Evolutionary conservation across 2,797 vertebrate species (phyloP), one percentile per base, ranked within the genome.

Genomic region (Bovichtus diacanthus): DNA sequence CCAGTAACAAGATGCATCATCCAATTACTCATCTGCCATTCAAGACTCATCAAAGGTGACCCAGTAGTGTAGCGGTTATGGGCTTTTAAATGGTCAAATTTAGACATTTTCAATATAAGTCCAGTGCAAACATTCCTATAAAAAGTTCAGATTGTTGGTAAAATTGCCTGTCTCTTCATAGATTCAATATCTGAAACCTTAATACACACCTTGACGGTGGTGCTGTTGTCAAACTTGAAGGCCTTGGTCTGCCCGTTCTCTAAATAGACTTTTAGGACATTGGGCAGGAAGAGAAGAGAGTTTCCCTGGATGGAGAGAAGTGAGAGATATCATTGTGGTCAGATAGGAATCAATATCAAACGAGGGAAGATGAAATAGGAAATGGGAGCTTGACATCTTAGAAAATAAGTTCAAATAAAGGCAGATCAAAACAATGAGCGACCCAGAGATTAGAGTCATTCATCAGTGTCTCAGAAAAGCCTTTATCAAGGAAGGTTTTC

Each of bases 221-320:
- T 99, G 88, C 93, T 96, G 16, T 89, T 91, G 80, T 99, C 98
- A 77, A 99, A 99, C 90, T 97, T 97, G 94, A 99, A 99, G 18
- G 98, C 98, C 89, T 99, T 99, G 1, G 98, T 99, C 92, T 99
- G 98, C 76, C 98, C 98, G 0, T 99, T 99, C 92, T 99, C 98
- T 87, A 99, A 88, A 87, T 99, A 99, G 3, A 99, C 96, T 92
- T 99, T 99, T 77, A 99, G 96, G 74, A 99, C 97, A 0, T 98
- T 99, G 80, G 98, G 98, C 95, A 99, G 96, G 76, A 97, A 99
- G 76, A 99, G 96, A 92, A 99, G 96, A 90, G 97, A 97, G 94
- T 97, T 99, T 70, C 97, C 98, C 98, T 99, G 94, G n/a, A 39
- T 49, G 47, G 59, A 81, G 19, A 82, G 19, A 90, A 63, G 62